Conservation (phyloP, 2,797 vertebrate species). For the Oceanodroma leucorhoa region DNA sequence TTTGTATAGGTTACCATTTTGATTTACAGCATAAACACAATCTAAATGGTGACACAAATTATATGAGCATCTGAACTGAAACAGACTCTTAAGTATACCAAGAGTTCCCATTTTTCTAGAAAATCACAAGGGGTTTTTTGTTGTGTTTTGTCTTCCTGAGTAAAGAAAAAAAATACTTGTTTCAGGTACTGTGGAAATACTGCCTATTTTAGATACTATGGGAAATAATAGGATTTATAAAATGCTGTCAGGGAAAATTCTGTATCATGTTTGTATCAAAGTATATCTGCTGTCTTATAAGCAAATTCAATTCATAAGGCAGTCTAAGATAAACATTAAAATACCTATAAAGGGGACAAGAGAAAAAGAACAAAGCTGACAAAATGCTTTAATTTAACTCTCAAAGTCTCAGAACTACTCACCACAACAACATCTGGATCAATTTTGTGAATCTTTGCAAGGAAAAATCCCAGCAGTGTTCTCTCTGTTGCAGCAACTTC, state of each 20-base stretch:
- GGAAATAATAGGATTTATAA: constrained; percentile 16
- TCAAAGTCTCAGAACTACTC: constrained; percentile 70
- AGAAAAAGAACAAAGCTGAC: constrained; percentile 37
- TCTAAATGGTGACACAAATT: background rate
- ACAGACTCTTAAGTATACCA: background rate
- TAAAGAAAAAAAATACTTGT: background rate
- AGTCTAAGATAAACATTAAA: constrained; percentile 7
- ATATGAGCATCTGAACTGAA: background rate
- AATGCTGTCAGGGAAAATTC: constrained; percentile 24
- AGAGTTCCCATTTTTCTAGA: background rate
- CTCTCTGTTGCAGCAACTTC: constrained; percentile 93
- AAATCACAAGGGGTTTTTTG: background rate
- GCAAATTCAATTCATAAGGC: constrained; percentile 22
- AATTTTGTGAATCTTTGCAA: constrained; percentile 96
- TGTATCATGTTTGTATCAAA: background rate
- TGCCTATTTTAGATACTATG: constrained; percentile 1
- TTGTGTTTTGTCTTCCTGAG: background rate
- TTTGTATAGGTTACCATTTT: background rate
- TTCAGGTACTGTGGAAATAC: background rate
- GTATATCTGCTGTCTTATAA: constrained; percentile 21
- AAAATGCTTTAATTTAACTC: constrained; percentile 12
- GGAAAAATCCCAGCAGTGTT: constrained; percentile 91
- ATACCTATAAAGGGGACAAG: background rate
- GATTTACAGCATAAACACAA: background rate
- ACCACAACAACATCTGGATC: constrained; percentile 97